These are phyloP conservation scores for Oncorhynchus mykiss DNA, from an alignment of 2,113 vertebrate genomes.

Conservation along the genomic window DNA sequence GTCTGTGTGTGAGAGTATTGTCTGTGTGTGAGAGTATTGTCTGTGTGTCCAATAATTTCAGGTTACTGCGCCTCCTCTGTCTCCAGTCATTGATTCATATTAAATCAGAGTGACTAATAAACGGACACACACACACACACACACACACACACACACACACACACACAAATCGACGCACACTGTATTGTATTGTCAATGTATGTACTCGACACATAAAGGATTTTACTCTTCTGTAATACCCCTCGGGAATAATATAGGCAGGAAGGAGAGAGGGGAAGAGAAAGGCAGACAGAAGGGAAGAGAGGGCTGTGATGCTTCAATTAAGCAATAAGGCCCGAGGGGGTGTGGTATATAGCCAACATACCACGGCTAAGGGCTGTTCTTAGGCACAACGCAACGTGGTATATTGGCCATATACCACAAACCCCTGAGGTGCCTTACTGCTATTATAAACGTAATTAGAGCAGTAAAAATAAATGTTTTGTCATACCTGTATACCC, in stretches of 20 bases:
- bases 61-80: constrained; percentile 55
- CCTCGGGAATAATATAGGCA: not conserved
- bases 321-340: no score
- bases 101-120: constrained; percentile 26
- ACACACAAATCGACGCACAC: constrained; percentile 2
- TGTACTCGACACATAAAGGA: not conserved
- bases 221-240: not conserved
- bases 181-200: not conserved
- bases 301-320: not conserved
- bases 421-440: no score
- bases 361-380: no score
- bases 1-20: constrained; percentile 45
- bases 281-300: constrained; percentile 1
- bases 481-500: no score
- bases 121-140: not conserved
- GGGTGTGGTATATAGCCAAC: no score
- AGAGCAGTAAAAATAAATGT: no score
- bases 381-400: no score
- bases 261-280: not conserved
- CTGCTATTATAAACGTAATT: no score
- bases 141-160: not conserved
- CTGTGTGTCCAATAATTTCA: constrained; percentile 43
- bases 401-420: no score
- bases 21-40: constrained; percentile 44
- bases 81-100: constrained; percentile 38